These are phyloP conservation scores for Drosophila recens DNA, from an alignment of 2,888 invertebrate species.

Conservation along the genomic window DNA sequence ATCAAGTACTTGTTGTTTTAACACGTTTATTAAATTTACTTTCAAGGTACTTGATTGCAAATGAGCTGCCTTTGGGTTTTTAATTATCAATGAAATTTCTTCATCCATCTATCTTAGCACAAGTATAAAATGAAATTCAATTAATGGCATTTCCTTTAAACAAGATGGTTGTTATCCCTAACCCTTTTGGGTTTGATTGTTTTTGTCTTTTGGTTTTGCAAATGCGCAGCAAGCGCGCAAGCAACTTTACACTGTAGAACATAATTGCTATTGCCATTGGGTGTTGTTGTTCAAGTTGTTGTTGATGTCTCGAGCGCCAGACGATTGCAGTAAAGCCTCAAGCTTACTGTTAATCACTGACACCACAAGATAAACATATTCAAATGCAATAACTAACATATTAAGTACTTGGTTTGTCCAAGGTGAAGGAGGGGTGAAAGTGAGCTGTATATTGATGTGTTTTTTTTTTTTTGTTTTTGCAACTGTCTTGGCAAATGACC, in stretches of 20 bases:
- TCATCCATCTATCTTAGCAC: not conserved
- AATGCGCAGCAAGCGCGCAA: not conserved
- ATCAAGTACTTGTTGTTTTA: not conserved
- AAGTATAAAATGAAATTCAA: slow-evolving; percentile 3
- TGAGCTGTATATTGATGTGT: slow-evolving; percentile 10
- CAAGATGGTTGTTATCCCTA: slow-evolving; percentile 8
- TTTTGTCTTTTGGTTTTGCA: not conserved
- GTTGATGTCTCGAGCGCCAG: slow-evolving; percentile 5
- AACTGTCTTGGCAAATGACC: slow-evolving; percentile 15
- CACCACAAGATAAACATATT: slow-evolving; percentile 53
- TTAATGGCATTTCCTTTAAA: slow-evolving; percentile 19
- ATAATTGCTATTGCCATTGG: slow-evolving; percentile 4
- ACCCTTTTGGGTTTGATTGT: slow-evolving; percentile 9
- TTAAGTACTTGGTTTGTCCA: not conserved
- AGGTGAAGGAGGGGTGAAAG: not conserved
- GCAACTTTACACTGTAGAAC: not conserved
- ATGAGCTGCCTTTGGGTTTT: not conserved
- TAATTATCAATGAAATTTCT: slow-evolving; percentile 8
- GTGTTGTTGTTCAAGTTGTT: slow-evolving; percentile 20
- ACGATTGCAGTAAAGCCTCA: slow-evolving; percentile 31
- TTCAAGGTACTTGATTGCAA: not conserved
- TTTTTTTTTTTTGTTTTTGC: not conserved
- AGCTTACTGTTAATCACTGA: slow-evolving; percentile 62
- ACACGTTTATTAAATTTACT: not conserved
- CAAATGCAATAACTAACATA: slow-evolving; percentile 55